phyloP scores from a whole-genome alignment of 2,797 vertebrate species.

The Falco cherrug region DNA sequence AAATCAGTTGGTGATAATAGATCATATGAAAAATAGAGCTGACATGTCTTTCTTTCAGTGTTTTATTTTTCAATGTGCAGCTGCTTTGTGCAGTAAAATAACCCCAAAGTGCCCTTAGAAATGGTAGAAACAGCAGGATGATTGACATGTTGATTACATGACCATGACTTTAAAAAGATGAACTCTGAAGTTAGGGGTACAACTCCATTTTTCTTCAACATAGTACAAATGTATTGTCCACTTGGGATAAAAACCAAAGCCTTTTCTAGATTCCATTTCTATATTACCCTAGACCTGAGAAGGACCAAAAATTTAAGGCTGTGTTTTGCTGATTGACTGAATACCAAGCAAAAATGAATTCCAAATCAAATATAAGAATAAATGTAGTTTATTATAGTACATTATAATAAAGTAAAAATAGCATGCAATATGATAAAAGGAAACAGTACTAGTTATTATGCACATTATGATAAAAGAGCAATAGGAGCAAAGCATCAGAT shows the following conservation, averaged over 20 bases:
- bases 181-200: background rate
- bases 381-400: no score
- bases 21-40: background rate
- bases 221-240: background rate
- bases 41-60: no score
- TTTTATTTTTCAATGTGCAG: background rate
- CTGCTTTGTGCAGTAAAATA: background rate
- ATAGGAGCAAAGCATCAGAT: no score
- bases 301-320: background rate
- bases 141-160: background rate
- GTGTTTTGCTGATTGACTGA: no score
- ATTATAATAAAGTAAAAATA: no score
- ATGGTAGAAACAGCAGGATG: background rate
- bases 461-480: no score
- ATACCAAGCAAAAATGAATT: no score
- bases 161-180: background rate
- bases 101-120: background rate
- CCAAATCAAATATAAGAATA: no score
- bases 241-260: background rate
- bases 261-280: background rate
- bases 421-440: no score
- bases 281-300: background rate
- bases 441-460: no score
- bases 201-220: background rate
- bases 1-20: background rate